phyloP scores from a whole-genome alignment of 2,888 invertebrate species.

The Parnassius smintheus region DNA sequence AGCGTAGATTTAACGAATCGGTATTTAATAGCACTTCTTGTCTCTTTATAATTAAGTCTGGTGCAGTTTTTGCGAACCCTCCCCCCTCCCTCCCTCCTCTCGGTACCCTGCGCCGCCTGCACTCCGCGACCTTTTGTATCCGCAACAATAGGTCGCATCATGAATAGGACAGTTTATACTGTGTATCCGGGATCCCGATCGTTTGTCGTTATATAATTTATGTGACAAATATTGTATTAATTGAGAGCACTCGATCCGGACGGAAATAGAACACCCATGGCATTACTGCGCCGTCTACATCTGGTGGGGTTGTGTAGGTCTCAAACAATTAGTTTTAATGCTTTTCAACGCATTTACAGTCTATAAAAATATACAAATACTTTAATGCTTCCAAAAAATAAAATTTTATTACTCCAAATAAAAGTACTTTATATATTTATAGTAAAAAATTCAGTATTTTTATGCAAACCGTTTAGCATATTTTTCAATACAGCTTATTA shows the following conservation, averaged over 20 bases:
- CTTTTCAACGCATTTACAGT: conserved; percentile 15
- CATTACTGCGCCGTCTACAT: conserved; percentile 46
- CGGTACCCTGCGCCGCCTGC: conserved; percentile 34
- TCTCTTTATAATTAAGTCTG: conserved; percentile 82
- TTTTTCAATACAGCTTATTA: too few relatives aligned
- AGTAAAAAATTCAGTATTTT: too few relatives aligned
- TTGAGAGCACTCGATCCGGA: conserved; percentile 62
- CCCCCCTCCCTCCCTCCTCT: conserved; percentile 35
- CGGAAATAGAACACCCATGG: conserved; percentile 62
- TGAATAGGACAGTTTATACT: conserved; percentile 53
- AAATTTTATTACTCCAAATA: too few relatives aligned
- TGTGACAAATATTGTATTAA: conserved; percentile 76
- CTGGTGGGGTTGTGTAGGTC: conserved; percentile 34
- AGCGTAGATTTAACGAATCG: conserved; percentile 81
- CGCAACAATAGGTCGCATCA: conserved; percentile 50
- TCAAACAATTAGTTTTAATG: conserved; percentile 7
- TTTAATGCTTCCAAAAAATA: too few relatives aligned
- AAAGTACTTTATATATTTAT: too few relatives aligned
- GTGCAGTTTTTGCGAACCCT: conserved; percentile 77
- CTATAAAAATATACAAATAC: not conserved
- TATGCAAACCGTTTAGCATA: too few relatives aligned
- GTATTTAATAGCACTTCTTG: conserved; percentile 81
- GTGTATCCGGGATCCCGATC: conserved; percentile 54
- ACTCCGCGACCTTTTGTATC: conserved; percentile 61
- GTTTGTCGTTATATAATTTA: conserved; percentile 62